phyloP scores from a whole-genome alignment of 2,888 invertebrate species.

The Leucophenga maculata region DNA sequence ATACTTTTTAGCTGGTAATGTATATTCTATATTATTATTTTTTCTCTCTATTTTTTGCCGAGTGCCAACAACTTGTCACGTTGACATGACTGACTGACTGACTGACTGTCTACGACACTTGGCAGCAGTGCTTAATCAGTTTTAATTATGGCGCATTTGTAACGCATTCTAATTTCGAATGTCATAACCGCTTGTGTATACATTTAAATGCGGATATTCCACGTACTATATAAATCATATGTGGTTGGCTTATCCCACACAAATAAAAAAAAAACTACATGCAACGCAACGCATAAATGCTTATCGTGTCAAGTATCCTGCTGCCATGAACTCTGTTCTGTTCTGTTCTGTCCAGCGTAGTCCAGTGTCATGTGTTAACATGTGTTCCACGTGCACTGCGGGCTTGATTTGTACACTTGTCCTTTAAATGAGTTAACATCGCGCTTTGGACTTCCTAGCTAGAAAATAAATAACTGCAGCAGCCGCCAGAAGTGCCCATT shows the following conservation, averaged over 20 bases:
- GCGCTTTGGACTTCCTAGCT: slow-evolving; percentile 51
- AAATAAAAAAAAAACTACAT: slow-evolving; percentile 32
- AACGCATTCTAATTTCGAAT: slow-evolving; percentile 51
- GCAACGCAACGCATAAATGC: slow-evolving; percentile 33
- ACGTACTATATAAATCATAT: slow-evolving; percentile 13
- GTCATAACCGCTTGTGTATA: slow-evolving; percentile 3
- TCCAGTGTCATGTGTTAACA: slow-evolving; percentile 24
- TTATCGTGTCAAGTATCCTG: slow-evolving; percentile 43
- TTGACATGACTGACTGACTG: slow-evolving; percentile 45
- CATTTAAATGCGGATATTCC: slow-evolving; percentile 55
- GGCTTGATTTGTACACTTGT: slow-evolving; percentile 52
- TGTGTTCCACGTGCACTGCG: slow-evolving; percentile 24
- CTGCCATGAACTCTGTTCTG: slow-evolving; percentile 24
- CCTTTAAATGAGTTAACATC: slow-evolving; percentile 25
- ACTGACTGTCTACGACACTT: slow-evolving; percentile 50
- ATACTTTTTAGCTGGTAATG: background rate
- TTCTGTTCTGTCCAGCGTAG: slow-evolving; percentile 50
- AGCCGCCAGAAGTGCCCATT: slow-evolving; percentile 29
- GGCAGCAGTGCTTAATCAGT: slow-evolving; percentile 34
- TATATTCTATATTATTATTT: background rate
- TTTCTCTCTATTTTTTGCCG: background rate
- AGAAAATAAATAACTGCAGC: slow-evolving; percentile 28
- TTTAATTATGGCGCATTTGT: slow-evolving; percentile 57
- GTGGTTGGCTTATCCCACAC: slow-evolving; percentile 35
- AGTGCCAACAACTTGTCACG: slow-evolving; percentile 50